phyloP scores from a whole-genome alignment of 2,888 invertebrate species.

The Digitonthophagus gazella region DNA sequence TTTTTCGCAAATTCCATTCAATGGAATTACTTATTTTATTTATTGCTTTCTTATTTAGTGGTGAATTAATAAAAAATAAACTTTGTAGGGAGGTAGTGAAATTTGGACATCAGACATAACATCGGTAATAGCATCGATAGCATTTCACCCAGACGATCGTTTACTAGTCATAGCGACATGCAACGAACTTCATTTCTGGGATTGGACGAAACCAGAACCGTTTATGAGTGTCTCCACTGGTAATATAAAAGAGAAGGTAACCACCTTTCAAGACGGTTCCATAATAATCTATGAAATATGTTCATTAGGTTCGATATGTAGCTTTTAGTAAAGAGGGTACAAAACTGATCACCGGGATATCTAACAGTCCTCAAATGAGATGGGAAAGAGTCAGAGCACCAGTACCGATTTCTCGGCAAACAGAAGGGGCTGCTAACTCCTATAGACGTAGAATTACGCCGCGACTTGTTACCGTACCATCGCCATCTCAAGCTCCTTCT shows the following conservation, averaged over 20 bases:
- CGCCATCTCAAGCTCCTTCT: conserved; percentile 1
- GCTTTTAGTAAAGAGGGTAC: conserved; percentile 80
- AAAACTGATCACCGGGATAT: conserved; percentile 81
- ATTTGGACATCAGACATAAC: conserved; percentile 73
- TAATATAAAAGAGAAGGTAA: conserved; percentile 75
- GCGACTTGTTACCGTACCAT: conserved; percentile 33
- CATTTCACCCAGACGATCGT: conserved; percentile 82
- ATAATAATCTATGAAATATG: conserved; percentile 10
- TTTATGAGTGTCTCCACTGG: conserved; percentile 74
- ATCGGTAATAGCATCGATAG: conserved; percentile 79
- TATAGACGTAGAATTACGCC: conserved; percentile 46
- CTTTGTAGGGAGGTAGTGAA: conserved; percentile 76
- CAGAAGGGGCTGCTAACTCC: conserved; percentile 42
- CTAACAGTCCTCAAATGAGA: conserved; percentile 58
- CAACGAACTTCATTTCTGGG: conserved; percentile 86
- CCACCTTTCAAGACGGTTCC: not conserved
- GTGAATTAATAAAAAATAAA: not conserved
- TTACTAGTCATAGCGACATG: conserved; percentile 82
- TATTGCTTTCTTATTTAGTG: too few relatives aligned
- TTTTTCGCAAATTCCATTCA: too few relatives aligned
- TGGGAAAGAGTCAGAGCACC: conserved; percentile 54
- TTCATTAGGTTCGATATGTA: conserved; percentile 64
- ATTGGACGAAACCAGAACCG: conserved; percentile 77
- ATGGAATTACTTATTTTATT: too few relatives aligned
- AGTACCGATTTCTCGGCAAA: conserved; percentile 44